phyloP scores from a whole-genome alignment of 2,113 vertebrate species.

The Bos javanicus region DNA sequence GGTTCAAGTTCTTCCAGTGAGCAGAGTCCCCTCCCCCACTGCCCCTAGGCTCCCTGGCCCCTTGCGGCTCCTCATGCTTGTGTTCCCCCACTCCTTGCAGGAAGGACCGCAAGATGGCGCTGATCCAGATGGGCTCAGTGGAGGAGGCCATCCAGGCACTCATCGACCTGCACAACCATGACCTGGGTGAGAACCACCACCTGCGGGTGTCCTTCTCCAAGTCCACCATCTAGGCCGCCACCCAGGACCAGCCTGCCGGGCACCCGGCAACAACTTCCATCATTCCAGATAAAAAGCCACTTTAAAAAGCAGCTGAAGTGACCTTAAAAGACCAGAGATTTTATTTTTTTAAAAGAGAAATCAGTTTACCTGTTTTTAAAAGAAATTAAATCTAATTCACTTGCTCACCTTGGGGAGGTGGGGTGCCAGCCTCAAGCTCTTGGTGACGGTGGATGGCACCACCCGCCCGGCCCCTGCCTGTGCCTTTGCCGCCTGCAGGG shows the following conservation, averaged over 20 bases:
- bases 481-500: slow-evolving; percentile 56
- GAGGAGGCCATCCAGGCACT: slow-evolving; percentile 96
- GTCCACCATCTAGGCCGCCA: slow-evolving; percentile 89
- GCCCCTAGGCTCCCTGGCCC: fast-evolving
- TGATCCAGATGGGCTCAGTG: slow-evolving; percentile 97
- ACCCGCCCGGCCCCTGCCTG: slow-evolving; percentile 6
- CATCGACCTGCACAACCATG: slow-evolving; percentile 97
- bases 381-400: slow-evolving; percentile 79
- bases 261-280: slow-evolving; percentile 80
- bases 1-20: slow-evolving; percentile 98
- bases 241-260: slow-evolving; percentile 30
- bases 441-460: slow-evolving; percentile 13
- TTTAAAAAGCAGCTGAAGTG: slow-evolving; percentile 89
- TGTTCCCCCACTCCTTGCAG: slow-evolving; percentile 71
- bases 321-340: slow-evolving; percentile 89
- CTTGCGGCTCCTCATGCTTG: not conserved
- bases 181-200: slow-evolving; percentile 95
- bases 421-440: slow-evolving; percentile 72
- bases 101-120: slow-evolving; percentile 98
- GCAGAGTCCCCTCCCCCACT: not conserved
- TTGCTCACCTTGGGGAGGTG: slow-evolving; percentile 76
- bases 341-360: slow-evolving; percentile 88
- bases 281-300: slow-evolving; percentile 88
- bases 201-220: slow-evolving; percentile 98
- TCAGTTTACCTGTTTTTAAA: slow-evolving; percentile 87